Percentiles rank a stretch among this genome's conserved stretches.
phyloP scores from a whole-genome alignment of 92 coral and sea anemone genomes.

The Porites divaricata region DNA sequence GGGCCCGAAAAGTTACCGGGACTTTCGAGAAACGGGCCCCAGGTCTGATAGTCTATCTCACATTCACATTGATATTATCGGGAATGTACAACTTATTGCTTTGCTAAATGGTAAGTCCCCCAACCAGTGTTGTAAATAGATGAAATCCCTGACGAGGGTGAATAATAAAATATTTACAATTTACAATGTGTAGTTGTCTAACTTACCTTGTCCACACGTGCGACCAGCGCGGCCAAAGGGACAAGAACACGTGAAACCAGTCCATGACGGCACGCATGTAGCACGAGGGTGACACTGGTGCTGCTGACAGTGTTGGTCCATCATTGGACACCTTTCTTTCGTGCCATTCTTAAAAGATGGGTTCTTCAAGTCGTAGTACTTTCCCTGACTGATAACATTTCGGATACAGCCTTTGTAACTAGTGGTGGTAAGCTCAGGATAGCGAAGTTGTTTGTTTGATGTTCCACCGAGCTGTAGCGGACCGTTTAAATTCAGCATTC shows the following conservation, averaged over 20 bases:
- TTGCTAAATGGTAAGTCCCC: too few relatives aligned
- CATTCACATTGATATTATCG: too few relatives aligned
- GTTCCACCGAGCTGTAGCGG: conserved; percentile 95
- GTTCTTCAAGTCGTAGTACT: conserved; percentile 75
- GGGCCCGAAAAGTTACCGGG: too few relatives aligned
- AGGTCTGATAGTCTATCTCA: too few relatives aligned
- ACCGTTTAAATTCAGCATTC: conserved; percentile 77
- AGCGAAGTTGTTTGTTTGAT: conserved; percentile 61
- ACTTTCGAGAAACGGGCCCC: too few relatives aligned
- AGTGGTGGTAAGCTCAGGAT: conserved; percentile 62
- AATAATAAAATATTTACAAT: background rate
- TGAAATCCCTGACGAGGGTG: too few relatives aligned
- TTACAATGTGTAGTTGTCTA: background rate
- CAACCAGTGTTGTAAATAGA: too few relatives aligned
- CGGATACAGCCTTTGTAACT: conserved; percentile 92
- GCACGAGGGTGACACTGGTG: conserved; percentile 75
- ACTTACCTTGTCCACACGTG: conserved; percentile 70
- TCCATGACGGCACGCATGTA: conserved; percentile 84
- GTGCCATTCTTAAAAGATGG: conserved; percentile 73
- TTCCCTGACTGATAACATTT: conserved; percentile 79
- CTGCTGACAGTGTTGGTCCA: conserved; percentile 82
- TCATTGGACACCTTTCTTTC: conserved; percentile 81
- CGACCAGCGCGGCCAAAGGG: conserved; percentile 66
- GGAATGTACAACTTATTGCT: too few relatives aligned
- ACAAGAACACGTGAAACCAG: conserved; percentile 80